A percentile compares a stretch with the other conserved stretches of the same genome.
Conservation (phyloP, 30 jellyfish, hydroid and myxozoan species). For the Cassiopea andromeda region DNA sequence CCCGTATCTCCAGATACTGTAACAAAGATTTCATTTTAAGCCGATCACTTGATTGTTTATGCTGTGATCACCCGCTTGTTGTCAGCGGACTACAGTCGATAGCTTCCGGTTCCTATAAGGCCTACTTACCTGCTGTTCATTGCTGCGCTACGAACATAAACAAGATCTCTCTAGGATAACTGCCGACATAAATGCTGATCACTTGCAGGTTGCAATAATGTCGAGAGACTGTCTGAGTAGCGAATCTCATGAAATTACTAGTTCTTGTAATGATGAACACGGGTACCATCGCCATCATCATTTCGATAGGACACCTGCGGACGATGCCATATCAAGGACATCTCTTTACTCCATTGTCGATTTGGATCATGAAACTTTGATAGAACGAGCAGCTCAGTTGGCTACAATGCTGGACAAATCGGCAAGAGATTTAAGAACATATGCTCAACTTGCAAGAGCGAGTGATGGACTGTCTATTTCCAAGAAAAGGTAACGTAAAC, state of each 20-base stretch:
- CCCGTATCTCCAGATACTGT: too few species aligned
- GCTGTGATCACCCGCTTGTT: too few species aligned
- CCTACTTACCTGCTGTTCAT: too few species aligned
- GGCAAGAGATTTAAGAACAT: slow-evolving; percentile 43
- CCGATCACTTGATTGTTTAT: too few species aligned
- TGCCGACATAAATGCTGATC: too few species aligned
- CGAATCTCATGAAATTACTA: slow-evolving; percentile 12
- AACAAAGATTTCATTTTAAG: too few species aligned
- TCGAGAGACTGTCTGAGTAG: not conserved
- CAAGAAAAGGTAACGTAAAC: not conserved
- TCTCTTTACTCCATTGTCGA: slow-evolving; percentile 50
- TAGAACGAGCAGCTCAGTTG: slow-evolving; percentile 56
- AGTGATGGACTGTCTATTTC: not conserved
- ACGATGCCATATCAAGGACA: slow-evolving; percentile 28
- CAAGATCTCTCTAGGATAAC: too few species aligned
- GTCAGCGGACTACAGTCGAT: too few species aligned
- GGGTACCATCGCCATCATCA: not conserved
- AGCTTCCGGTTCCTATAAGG: too few species aligned
- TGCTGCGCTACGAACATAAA: too few species aligned
- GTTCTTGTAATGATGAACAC: slow-evolving; percentile 9
- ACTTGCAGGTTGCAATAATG: not conserved
- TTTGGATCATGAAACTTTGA: slow-evolving; percentile 34
- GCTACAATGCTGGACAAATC: slow-evolving; percentile 61
- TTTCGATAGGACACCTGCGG: not conserved
- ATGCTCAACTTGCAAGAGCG: slow-evolving; percentile 35